Evolutionary conservation across 2,797 vertebrate species (phyloP).

Genomic region (Danio jaintianensis): DNA sequence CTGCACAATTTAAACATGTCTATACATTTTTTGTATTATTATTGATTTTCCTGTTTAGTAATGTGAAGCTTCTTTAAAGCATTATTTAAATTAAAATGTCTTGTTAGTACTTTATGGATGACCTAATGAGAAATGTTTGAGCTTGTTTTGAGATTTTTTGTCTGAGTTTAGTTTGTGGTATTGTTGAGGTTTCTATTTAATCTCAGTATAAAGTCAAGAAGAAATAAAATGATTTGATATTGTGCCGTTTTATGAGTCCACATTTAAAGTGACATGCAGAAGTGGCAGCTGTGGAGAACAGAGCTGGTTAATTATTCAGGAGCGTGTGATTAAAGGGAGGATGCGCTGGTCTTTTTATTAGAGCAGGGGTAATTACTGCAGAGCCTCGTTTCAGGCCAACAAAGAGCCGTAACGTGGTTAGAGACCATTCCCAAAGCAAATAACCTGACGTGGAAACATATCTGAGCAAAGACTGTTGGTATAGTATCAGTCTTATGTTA

Average conservation of each 20-base stretch:
- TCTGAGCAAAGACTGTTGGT: too few species aligned
- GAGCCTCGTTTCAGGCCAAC: slow-evolving; percentile 77
- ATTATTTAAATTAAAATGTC: too few species aligned
- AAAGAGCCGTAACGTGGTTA: slow-evolving; percentile 77
- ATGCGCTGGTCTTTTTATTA: slow-evolving; percentile 77
- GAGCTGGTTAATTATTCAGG: slow-evolving; percentile 84
- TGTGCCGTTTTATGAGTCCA: background rate
- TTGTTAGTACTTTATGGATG: too few species aligned
- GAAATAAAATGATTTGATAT: background rate
- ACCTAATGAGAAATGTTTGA: too few species aligned
- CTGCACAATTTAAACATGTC: too few species aligned
- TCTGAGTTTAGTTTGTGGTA: too few species aligned
- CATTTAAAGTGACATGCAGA: slow-evolving; percentile 21
- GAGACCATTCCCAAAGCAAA: slow-evolving; percentile 72
- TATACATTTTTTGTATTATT: too few species aligned
- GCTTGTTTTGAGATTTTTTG: too few species aligned
- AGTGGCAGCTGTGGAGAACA: slow-evolving; percentile 62
- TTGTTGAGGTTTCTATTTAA: too few species aligned
- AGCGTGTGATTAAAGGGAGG: slow-evolving; percentile 79
- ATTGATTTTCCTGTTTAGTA: too few species aligned
- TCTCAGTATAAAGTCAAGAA: too few species aligned
- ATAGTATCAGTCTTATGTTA: background rate
- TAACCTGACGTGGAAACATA: slow-evolving; percentile 52
- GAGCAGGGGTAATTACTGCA: slow-evolving; percentile 81
- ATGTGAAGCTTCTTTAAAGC: too few species aligned